Base-by-base conservation (phyloP, 37 sponge, comb jelly and placozoan genomes). In the Aplysina aerophoba region DNA sequence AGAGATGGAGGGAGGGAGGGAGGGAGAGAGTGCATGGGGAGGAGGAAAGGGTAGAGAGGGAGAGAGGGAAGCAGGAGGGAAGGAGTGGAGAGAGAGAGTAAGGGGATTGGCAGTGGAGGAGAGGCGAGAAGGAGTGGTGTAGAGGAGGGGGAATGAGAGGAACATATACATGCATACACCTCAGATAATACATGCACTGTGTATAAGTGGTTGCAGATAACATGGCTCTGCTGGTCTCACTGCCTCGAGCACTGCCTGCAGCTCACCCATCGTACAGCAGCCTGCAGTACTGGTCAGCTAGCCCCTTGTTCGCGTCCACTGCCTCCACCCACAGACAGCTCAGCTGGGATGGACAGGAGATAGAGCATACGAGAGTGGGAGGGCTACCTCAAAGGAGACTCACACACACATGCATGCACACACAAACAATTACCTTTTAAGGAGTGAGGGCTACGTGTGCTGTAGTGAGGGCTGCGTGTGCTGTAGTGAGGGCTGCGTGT, bases 311-410 rank as follows among this genome's bases (percentile, higher is more conserved):
- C 55, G 30, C 24, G 30, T 86, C 73, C 53, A 90, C 73, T 19
- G 91, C 86, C 5, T 69, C 24, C 11, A 66, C 86, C 91, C 91
- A 90, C 75, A 90, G 40, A 1, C 16, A 83, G 27, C 74, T 82
- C 14, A 83, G 33, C 88, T 87, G 83, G 3, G 4, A 12, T 24
- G 81, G 6, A 81, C 21, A 80, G 37, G 14, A 13, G 27, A 36
- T 5, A 28, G 13, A 17, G n/a, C 50, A 44, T 44, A 44, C 50
- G 8, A 64, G 8, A 6, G 27, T n/a, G n/a, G n/a, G n/a, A n/a
- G n/a, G n/a, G n/a, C n/a, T n/a, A n/a, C n/a, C n/a, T n/a, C n/a
- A n/a, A n/a, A n/a, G n/a, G n/a, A n/a, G n/a, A n/a, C n/a, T n/a
- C n/a, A n/a, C n/a, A n/a, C n/a, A n/a, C n/a, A n/a, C n/a, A n/a